Percentiles rank a stretch among this genome's conserved stretches.
These are phyloP conservation scores for Coreoperca whiteheadi DNA, from an alignment of 2,113 vertebrate species.

Conservation along the genomic window DNA sequence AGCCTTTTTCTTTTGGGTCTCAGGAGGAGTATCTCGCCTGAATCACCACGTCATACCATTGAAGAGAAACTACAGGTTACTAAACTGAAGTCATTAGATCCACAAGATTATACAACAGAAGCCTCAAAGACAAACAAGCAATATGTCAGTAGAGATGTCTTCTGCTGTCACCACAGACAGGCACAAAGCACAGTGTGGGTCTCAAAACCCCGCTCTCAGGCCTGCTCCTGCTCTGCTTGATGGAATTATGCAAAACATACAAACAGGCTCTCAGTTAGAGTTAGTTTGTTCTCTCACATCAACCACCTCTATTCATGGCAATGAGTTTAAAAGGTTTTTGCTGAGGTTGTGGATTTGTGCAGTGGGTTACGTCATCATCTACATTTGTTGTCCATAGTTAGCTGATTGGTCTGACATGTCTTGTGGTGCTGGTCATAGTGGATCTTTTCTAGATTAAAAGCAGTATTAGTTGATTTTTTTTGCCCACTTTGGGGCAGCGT, in stretches of 20 bases:
- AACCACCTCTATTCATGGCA: neutral
- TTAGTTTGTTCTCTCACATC: conserved; percentile 7
- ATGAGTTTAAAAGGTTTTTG: neutral
- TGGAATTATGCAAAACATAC: conserved; percentile 20
- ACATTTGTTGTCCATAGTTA: neutral
- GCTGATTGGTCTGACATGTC: neutral
- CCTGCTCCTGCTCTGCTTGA: neutral
- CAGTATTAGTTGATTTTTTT: neutral
- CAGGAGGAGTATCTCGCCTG: too few species aligned
- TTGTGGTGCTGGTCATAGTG: neutral
- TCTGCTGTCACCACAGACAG: conserved; percentile 16
- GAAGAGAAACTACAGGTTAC: conserved; percentile 23
- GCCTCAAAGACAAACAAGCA: conserved; percentile 19
- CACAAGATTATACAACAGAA: conserved; percentile 29
- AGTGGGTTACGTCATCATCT: neutral
- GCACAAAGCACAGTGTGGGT: conserved; percentile 7
- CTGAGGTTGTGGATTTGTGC: neutral
- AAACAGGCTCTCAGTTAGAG: neutral
- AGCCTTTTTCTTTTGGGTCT: too few species aligned
- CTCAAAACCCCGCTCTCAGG: conserved; percentile 4
- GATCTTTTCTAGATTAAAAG: neutral
- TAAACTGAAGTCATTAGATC: conserved; percentile 16
- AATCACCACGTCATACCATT: neutral
- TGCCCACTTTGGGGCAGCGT: neutral
- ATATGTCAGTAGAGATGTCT: conserved; percentile 24